These are phyloP conservation scores for Hydroisotoma schaefferi DNA, from an alignment of 2,888 invertebrate species.

Conservation along the genomic window DNA sequence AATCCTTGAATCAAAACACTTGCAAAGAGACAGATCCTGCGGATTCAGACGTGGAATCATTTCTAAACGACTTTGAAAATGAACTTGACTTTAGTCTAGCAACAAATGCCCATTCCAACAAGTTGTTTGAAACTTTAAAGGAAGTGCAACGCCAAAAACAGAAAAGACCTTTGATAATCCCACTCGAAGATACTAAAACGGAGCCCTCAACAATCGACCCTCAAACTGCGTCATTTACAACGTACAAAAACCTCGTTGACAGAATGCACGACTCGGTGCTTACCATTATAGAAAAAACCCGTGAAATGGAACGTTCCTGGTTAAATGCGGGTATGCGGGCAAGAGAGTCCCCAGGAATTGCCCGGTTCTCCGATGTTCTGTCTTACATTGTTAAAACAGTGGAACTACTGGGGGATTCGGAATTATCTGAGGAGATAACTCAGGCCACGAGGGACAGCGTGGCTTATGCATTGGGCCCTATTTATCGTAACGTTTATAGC, in stretches of 20 bases:
- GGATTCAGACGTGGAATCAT: no score
- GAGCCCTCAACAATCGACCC: no score
- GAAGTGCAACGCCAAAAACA: no score
- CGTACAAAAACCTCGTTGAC: slow-evolving; percentile 1
- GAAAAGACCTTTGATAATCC: no score
- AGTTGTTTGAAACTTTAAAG: no score
- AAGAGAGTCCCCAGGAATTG: not conserved
- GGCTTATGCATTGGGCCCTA: slow-evolving; percentile 18
- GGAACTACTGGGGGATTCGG: slow-evolving; percentile 12
- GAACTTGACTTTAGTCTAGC: no score
- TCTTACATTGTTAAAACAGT: slow-evolving; percentile 27
- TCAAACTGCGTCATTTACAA: no score
- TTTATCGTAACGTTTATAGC: slow-evolving; percentile 18
- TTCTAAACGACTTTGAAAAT: no score
- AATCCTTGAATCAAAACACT: no score
- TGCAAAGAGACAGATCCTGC: no score
- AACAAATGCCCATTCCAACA: no score
- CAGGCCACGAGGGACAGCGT: slow-evolving; percentile 23
- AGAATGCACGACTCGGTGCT: slow-evolving; percentile 3
- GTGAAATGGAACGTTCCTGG: slow-evolving; percentile 21
- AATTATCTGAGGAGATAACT: slow-evolving; percentile 21
- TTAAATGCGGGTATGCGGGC: slow-evolving; percentile 12
- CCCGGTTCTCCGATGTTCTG: not conserved
- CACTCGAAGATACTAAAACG: no score
- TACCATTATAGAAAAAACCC: not conserved